Conservation (phyloP, 2,888 invertebrate genomes). For the Chaetogeoica ovagalla region DNA sequence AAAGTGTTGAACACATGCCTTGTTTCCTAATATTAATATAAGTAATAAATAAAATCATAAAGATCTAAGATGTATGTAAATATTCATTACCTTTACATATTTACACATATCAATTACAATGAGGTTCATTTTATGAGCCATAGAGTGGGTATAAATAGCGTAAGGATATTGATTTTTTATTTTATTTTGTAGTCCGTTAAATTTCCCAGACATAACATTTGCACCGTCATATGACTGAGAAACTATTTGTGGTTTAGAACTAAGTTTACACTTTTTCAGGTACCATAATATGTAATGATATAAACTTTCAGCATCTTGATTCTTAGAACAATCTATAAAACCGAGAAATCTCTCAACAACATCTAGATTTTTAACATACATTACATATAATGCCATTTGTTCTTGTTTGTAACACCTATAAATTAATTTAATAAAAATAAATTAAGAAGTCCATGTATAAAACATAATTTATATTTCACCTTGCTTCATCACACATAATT, state of each 20-base stretch:
- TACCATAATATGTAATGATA: not conserved
- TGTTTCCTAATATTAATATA: constrained; percentile 2
- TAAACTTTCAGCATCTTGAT: not conserved
- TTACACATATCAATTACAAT: constrained; percentile 13
- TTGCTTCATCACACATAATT: not conserved
- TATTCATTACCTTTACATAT: not conserved
- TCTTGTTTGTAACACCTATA: constrained; percentile 11
- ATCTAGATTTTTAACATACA: not conserved
- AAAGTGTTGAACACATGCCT: not conserved
- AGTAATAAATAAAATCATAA: not conserved
- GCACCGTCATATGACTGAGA: constrained; percentile 13
- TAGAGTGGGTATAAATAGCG: not conserved
- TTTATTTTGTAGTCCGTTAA: constrained; percentile 14
- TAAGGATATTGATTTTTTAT: not conserved
- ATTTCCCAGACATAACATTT: constrained; percentile 1
- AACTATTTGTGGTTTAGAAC: not conserved
- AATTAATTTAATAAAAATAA: constrained; percentile 10
- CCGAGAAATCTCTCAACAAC: not conserved
- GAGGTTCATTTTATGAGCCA: constrained; percentile 4
- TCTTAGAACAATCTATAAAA: not conserved
- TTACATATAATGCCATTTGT: constrained; percentile 10
- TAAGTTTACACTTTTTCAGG: not conserved
- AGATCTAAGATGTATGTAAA: not conserved
- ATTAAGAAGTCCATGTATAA: too few relatives aligned
- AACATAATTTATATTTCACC: not conserved